phyloP scores from a whole-genome alignment of 2,113 vertebrate genomes.

The Scortum barcoo region DNA sequence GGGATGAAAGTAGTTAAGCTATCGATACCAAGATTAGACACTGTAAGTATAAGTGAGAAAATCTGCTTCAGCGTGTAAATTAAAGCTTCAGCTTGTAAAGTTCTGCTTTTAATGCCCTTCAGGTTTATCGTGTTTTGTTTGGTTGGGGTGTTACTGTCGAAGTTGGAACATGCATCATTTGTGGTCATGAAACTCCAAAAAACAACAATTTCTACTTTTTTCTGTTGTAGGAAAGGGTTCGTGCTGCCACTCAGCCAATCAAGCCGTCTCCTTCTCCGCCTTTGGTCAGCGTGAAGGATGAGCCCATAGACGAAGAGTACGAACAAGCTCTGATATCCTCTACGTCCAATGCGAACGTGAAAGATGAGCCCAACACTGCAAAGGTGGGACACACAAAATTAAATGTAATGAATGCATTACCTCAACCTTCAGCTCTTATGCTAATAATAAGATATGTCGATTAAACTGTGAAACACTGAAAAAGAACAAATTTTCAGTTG shows the following conservation, averaged over 20 bases:
- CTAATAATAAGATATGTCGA: no score
- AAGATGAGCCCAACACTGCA: constrained; percentile 90
- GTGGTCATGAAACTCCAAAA: not conserved
- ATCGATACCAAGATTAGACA: not conserved
- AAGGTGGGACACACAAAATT: constrained; percentile 78
- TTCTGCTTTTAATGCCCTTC: not conserved
- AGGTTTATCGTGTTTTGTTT: not conserved
- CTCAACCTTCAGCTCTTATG: no score
- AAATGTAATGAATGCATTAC: no score
- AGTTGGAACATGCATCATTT: not conserved
- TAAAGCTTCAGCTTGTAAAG: not conserved
- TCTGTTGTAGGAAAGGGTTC: constrained; percentile 26
- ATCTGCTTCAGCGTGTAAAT: not conserved
- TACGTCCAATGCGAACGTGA: constrained; percentile 86
- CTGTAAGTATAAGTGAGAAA: constrained; percentile 35
- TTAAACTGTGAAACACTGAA: no score
- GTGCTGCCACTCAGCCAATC: constrained; percentile 27
- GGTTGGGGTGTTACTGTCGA: not conserved
- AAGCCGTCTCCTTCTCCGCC: constrained; percentile 86
- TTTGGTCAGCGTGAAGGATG: constrained; percentile 94
- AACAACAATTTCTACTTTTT: not conserved
- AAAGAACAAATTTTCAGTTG: no score
- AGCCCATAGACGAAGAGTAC: constrained; percentile 96
- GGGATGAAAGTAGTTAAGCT: constrained; percentile 66
- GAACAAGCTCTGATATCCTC: constrained; percentile 90